A percentile compares a stretch with the other conserved stretches of the same genome.
Conservation (phyloP, 92 coral and sea anemone genomes). For the Meandrina meandrites region DNA sequence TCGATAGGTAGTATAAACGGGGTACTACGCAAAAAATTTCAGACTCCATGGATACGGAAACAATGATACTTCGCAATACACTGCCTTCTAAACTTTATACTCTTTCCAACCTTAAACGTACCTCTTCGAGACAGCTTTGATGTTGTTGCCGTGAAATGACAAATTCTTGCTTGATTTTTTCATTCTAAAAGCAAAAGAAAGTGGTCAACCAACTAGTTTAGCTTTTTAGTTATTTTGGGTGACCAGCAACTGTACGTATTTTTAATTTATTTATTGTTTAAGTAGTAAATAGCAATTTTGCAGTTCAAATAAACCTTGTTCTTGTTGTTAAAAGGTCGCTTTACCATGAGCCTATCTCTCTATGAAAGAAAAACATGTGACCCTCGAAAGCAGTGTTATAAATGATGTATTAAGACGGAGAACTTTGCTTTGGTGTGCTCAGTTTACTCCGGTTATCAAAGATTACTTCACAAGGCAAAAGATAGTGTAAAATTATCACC, state of each 20-base stretch:
- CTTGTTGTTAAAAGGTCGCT: no score
- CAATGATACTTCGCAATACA: not conserved
- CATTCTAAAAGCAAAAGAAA: constrained; percentile 59
- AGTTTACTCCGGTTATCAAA: not conserved
- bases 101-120: constrained; percentile 5
- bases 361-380: not conserved
- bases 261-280: no score
- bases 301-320: no score
- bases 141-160: constrained; percentile 72
- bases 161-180: constrained; percentile 77
- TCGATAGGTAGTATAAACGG: no score
- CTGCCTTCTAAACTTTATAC: not conserved
- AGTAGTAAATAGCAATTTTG: no score
- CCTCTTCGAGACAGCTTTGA: constrained; percentile 92
- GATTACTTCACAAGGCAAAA: no score
- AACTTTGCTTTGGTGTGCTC: not conserved
- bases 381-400: not conserved
- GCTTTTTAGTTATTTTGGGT: no score
- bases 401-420: not conserved
- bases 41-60: no score
- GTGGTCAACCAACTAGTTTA: no score
- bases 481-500: no score
- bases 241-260: no score
- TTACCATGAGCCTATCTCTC: not conserved
- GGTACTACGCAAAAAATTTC: no score